A percentile compares a stretch with the other conserved stretches of the same genome.
Conservation (phyloP, 2,113 vertebrate genomes). For the Scomber scombrus region DNA sequence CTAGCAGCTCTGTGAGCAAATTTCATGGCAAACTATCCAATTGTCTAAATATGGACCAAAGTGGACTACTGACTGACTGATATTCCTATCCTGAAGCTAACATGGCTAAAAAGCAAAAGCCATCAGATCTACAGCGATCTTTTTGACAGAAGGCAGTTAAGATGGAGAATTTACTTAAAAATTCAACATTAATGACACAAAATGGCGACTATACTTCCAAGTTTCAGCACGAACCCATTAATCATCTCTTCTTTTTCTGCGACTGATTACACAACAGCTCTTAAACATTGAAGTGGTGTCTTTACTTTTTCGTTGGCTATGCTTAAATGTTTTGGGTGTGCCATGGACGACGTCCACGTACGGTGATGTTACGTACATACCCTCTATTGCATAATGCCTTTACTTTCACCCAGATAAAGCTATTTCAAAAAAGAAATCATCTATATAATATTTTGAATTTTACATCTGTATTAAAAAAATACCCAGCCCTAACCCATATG, state of each 20-base stretch:
- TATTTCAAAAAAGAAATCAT: not conserved
- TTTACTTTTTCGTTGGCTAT: not conserved
- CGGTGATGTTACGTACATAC: not conserved
- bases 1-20: not conserved
- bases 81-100: not conserved
- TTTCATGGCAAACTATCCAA: no score
- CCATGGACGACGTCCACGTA: not conserved
- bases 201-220: not conserved
- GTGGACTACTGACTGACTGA: not conserved
- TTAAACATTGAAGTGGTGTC: no score
- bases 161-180: not conserved
- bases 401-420: not conserved
- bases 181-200: not conserved
- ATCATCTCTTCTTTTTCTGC: not conserved
- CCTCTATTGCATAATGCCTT: not conserved
- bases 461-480: slow-evolving; percentile 67
- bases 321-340: not conserved
- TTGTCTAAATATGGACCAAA: not conserved
- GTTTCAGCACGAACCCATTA: not conserved
- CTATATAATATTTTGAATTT: not conserved
- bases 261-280: not conserved
- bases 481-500: slow-evolving; percentile 77
- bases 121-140: no score
- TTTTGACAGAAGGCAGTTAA: no score
- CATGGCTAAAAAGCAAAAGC: not conserved